These are phyloP conservation scores for Verasper variegatus DNA, from an alignment of 2,113 vertebrate species.

Conservation along the genomic window DNA sequence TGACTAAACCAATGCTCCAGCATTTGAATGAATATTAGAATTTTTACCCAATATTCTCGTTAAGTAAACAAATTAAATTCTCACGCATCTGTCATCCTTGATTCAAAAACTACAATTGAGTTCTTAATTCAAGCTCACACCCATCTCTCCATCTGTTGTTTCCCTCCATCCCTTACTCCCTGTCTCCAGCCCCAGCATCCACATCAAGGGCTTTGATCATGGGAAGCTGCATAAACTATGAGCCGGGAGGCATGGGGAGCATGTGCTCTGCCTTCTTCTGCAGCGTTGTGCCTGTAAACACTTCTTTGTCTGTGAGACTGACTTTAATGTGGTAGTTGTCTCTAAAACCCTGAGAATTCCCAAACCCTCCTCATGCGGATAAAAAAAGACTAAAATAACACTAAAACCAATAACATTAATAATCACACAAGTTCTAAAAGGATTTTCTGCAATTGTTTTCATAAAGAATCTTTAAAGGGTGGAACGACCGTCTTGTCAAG, in stretches of 20 bases:
- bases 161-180: constrained; percentile 21
- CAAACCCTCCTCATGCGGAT: background rate
- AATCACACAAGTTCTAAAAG: background rate
- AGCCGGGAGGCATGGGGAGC: constrained; percentile 36
- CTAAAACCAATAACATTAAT: background rate
- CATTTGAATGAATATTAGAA: background rate
- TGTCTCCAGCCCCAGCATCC: constrained; percentile 31
- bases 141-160: constrained; percentile 36
- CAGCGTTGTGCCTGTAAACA: constrained; percentile 41
- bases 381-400: constrained; percentile 6
- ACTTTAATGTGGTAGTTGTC: too few species aligned
- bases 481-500: too few species aligned
- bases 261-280: constrained; percentile 51
- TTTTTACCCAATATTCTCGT: background rate
- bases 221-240: constrained; percentile 33
- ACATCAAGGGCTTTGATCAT: constrained; percentile 55
- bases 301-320: constrained; percentile 22
- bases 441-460: background rate
- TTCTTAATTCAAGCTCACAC: constrained; percentile 28
- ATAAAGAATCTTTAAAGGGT: background rate
- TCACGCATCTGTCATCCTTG: background rate
- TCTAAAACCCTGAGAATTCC: too few species aligned
- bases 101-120: constrained; percentile 24
- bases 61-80: background rate
- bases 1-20: too few species aligned